Percentiles rank a stretch among this genome's conserved stretches.
Evolutionary conservation across 2,797 vertebrate genomes (phyloP).

Genomic region (Sorex maritimensis): DNA sequence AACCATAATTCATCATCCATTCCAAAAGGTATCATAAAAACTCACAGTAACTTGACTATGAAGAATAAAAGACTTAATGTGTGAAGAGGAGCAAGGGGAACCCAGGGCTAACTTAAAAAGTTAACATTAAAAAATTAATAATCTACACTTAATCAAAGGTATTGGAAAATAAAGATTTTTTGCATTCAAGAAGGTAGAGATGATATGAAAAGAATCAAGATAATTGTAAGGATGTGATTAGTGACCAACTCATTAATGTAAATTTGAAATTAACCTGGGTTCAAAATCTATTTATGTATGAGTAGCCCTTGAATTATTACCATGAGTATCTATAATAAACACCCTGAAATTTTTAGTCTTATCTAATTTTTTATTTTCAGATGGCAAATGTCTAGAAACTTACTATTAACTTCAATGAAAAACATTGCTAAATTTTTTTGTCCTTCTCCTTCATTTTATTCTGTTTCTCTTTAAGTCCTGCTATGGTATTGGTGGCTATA

Average conservation of each 20-base stretch:
- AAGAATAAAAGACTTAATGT: background rate
- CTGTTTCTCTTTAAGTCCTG: background rate
- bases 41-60: background rate
- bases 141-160: background rate
- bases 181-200: background rate
- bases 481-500: background rate
- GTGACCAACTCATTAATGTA: background rate
- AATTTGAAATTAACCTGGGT: background rate
- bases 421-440: background rate
- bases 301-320: background rate
- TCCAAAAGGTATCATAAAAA: background rate
- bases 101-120: too few species aligned
- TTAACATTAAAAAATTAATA: constrained; percentile 1
- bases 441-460: background rate
- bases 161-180: background rate
- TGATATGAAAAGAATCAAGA: background rate
- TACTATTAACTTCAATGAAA: background rate
- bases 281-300: background rate
- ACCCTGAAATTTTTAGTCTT: background rate
- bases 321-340: background rate
- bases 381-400: background rate
- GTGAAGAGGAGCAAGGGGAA: background rate
- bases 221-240: background rate
- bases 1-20: background rate
- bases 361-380: background rate